A percentile compares a stretch with the other conserved stretches of the same genome.
These are phyloP conservation scores for Kryphioiulus occultus DNA, from an alignment of 2,888 invertebrate species.

Conservation along the genomic window DNA sequence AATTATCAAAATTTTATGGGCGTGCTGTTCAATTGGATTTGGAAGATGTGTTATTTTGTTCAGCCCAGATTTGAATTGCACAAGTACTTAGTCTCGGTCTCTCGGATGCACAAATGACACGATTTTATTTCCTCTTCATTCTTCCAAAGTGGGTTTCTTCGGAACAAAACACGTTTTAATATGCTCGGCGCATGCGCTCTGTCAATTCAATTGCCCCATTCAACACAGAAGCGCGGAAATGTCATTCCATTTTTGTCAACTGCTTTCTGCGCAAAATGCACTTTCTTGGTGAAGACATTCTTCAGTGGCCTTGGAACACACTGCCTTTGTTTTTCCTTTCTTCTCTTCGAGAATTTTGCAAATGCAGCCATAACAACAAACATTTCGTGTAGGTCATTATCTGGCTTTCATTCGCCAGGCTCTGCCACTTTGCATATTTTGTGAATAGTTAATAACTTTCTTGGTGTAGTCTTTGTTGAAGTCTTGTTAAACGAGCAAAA, in stretches of 20 bases:
- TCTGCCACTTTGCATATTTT: background rate
- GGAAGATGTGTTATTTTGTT: background rate
- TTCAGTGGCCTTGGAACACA: background rate
- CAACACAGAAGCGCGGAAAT: background rate
- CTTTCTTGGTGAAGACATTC: background rate
- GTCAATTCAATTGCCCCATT: background rate
- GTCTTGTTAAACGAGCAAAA: no score
- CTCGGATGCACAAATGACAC: background rate
- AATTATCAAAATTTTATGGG: no score
- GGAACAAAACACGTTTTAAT: background rate
- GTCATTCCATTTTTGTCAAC: slow-evolving; percentile 1
- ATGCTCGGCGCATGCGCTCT: background rate
- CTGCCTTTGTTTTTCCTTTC: background rate
- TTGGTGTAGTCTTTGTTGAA: no score
- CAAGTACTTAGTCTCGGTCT: background rate
- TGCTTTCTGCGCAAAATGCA: background rate
- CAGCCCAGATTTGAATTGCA: background rate
- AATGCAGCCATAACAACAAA: background rate
- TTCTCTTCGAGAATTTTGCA: background rate
- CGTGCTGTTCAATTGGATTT: background rate
- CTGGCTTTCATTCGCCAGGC: background rate
- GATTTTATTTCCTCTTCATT: slow-evolving; percentile 15
- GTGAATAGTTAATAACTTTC: background rate
- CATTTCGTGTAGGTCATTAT: background rate
- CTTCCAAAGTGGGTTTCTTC: background rate